Conservation (phyloP, 2,797 vertebrate species). For the Cynopterus sphinx region DNA sequence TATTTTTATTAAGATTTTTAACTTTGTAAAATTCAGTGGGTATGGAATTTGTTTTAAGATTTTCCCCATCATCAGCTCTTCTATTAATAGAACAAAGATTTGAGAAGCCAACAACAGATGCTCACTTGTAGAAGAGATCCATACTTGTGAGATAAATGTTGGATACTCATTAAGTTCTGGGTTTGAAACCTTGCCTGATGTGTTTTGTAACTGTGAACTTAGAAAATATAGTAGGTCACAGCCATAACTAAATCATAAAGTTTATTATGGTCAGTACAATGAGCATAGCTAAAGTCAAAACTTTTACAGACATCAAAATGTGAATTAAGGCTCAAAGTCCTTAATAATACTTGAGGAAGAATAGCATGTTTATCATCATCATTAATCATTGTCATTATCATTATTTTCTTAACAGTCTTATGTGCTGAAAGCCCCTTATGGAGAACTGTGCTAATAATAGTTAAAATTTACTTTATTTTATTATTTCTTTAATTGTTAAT, state of each 20-base stretch:
- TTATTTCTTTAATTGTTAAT: slow-evolving; percentile 28
- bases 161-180: slow-evolving; percentile 36
- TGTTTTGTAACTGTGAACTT: slow-evolving; percentile 21
- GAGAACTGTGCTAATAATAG: background rate
- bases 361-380: background rate
- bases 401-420: background rate
- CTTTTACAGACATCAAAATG: slow-evolving; percentile 20
- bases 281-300: slow-evolving; percentile 27
- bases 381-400: background rate
- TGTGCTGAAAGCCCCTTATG: background rate
- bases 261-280: background rate
- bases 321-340: background rate
- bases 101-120: slow-evolving; percentile 67
- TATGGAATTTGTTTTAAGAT: slow-evolving; percentile 43
- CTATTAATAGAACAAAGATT: slow-evolving; percentile 63
- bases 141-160: background rate
- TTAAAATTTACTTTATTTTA: background rate
- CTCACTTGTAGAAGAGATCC: slow-evolving; percentile 43
- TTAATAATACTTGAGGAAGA: slow-evolving; percentile 2
- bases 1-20: slow-evolving; percentile 42
- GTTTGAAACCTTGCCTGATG: slow-evolving; percentile 50
- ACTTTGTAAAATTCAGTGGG: slow-evolving; percentile 25
- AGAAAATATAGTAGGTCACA: slow-evolving; percentile 52
- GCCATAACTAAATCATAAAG: background rate
- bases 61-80: slow-evolving; percentile 37